Conservation (phyloP, 1,140 invertebrate genomes). For the Hydropsyche tenuis region DNA sequence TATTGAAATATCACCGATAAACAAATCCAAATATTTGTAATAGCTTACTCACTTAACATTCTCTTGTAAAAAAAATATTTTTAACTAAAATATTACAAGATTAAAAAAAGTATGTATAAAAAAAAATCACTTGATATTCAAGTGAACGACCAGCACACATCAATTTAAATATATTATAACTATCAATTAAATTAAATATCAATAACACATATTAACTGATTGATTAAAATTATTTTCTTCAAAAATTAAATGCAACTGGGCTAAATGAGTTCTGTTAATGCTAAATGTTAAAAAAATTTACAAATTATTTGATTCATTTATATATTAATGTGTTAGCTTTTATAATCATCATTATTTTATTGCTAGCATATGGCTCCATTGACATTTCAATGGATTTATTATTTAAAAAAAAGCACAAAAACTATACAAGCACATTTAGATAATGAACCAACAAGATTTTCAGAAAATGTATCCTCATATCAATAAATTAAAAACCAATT, state of each 20-base stretch:
- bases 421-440: no score
- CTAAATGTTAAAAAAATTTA: neutral
- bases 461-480: no score
- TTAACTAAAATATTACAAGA: slow-evolving; percentile 18
- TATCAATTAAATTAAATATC: slow-evolving; percentile 14
- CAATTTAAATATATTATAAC: neutral
- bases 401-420: no score
- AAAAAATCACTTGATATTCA: slow-evolving; percentile 20
- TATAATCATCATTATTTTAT: neutral
- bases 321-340: neutral
- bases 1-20: slow-evolving; percentile 47
- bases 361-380: no score
- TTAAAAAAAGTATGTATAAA: slow-evolving; percentile 13
- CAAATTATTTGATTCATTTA: neutral
- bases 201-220: slow-evolving; percentile 26
- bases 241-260: no score
- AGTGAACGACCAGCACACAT: slow-evolving; percentile 10
- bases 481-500: no score
- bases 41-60: slow-evolving; percentile 11
- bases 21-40: slow-evolving; percentile 41
- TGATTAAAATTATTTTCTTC: neutral
- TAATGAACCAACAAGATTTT: no score
- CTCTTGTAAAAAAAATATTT: slow-evolving; percentile 16
- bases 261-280: neutral
- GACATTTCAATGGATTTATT: no score